These are phyloP conservation scores for Notolabrus celidotus DNA, from an alignment of 2,797 vertebrate genomes.

Conservation along the genomic window DNA sequence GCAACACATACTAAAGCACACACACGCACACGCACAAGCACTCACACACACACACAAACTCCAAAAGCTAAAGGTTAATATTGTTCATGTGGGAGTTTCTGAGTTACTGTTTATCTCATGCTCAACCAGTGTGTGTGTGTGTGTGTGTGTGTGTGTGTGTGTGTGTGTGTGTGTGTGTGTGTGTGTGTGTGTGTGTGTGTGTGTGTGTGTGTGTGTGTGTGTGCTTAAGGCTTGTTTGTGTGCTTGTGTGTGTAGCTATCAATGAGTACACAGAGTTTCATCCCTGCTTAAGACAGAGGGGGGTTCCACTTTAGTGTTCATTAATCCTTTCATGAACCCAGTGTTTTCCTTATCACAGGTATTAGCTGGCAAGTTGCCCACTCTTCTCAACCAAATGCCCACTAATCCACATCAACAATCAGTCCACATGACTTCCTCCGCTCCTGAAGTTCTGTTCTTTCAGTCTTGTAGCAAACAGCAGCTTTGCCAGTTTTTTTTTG, in stretches of 20 bases:
- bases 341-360: constrained; percentile 35
- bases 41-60: constrained; percentile 8
- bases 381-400: constrained; percentile 14
- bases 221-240: constrained; percentile 37
- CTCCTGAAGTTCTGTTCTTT: neutral
- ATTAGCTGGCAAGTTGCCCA: constrained; percentile 21
- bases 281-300: constrained; percentile 49
- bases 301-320: constrained; percentile 54
- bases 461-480: constrained; percentile 6
- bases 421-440: constrained; percentile 30
- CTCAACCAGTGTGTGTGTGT: constrained; percentile 47
- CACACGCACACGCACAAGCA: constrained; percentile 23
- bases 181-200: constrained; percentile 32
- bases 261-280: constrained; percentile 45
- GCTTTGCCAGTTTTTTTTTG: neutral
- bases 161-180: constrained; percentile 36
- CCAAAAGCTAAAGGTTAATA: constrained; percentile 77
- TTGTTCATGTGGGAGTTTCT: constrained; percentile 67
- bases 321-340: constrained; percentile 55
- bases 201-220: constrained; percentile 22
- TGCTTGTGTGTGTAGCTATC: constrained; percentile 34
- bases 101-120: constrained; percentile 65
- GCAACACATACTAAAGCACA: constrained; percentile 58
- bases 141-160: constrained; percentile 30
- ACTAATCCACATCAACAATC: constrained; percentile 54